Conservation (phyloP, 2,888 invertebrate genomes). For the Platynereis dumerilii region DNA sequence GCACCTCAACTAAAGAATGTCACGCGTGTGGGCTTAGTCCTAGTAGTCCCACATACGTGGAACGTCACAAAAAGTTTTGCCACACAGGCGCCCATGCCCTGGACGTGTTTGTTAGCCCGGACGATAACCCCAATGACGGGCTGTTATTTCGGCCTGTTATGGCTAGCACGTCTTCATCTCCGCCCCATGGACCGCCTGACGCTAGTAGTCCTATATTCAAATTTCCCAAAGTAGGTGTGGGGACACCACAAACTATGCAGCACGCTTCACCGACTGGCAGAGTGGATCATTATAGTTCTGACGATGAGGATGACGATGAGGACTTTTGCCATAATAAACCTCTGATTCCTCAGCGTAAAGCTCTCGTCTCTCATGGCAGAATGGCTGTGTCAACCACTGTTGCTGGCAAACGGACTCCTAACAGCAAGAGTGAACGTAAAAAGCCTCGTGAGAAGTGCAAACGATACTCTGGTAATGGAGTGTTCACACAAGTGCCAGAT, state of each 20-base stretch:
- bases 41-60: slow-evolving; percentile 37
- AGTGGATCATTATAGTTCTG: slow-evolving; percentile 21
- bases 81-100: slow-evolving; percentile 42
- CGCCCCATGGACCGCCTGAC: neutral
- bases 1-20: slow-evolving; percentile 17
- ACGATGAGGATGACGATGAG: slow-evolving; percentile 24
- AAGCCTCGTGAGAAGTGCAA: slow-evolving; percentile 23
- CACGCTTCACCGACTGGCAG: slow-evolving; percentile 19
- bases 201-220: slow-evolving; percentile 19
- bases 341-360: slow-evolving; percentile 19
- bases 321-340: slow-evolving; percentile 25
- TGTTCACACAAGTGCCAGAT: slow-evolving; percentile 25
- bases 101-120: slow-evolving; percentile 41
- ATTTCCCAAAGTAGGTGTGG: slow-evolving; percentile 24
- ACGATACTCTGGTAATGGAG: slow-evolving; percentile 23
- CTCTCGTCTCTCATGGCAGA: slow-evolving; percentile 15
- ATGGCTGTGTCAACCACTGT: slow-evolving; percentile 9
- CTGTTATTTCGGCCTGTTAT: slow-evolving; percentile 30
- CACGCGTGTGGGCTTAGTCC: slow-evolving; percentile 31
- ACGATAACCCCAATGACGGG: slow-evolving; percentile 32
- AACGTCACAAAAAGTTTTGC: slow-evolving; percentile 35
- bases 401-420: slow-evolving; percentile 21
- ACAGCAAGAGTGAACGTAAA: slow-evolving; percentile 15
- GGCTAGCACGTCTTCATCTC: slow-evolving; percentile 17
- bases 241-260: slow-evolving; percentile 26